Conservation (phyloP, 2,888 invertebrate genomes). For the Synanthedon vespiformis region DNA sequence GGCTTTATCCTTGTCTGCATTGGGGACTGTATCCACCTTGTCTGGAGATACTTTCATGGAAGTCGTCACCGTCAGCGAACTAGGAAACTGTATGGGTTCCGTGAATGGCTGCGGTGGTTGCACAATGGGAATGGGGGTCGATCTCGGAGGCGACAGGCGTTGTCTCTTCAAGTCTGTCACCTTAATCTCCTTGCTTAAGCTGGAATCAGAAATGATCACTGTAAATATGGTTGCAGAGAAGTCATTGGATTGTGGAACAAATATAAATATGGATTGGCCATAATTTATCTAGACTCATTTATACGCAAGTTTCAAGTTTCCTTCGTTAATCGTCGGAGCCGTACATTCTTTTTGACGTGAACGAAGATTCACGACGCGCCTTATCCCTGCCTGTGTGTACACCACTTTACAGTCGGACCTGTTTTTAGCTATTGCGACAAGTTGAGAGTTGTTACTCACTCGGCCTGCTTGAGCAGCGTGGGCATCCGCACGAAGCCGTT, state of each 20-base stretch:
- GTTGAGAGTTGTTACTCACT: conserved; percentile 6
- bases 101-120: conserved; percentile 17
- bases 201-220: conserved; percentile 23
- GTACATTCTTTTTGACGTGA: too few relatives aligned
- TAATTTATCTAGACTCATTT: too few relatives aligned
- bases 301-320: too few relatives aligned
- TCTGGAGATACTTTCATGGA: conserved; percentile 22
- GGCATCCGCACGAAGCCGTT: conserved; percentile 67
- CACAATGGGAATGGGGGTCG: conserved; percentile 14
- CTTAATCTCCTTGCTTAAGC: conserved; percentile 53
- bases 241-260: too few relatives aligned
- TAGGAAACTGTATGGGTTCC: conserved; percentile 54
- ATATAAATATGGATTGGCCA: too few relatives aligned
- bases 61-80: conserved; percentile 57
- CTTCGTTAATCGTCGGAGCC: too few relatives aligned
- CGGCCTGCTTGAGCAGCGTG: conserved; percentile 36
- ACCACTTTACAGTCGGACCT: too few relatives aligned
- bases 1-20: conserved; percentile 16
- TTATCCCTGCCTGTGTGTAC: too few relatives aligned
- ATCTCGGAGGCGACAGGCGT: conserved; percentile 21
- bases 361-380: too few relatives aligned
- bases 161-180: conserved; percentile 42
- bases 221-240: neutral
- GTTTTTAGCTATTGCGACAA: too few relatives aligned
- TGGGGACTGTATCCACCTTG: conserved; percentile 17